phyloP scores from a whole-genome alignment of 2,113 vertebrate species.

The Bambusicola thoracicus region DNA sequence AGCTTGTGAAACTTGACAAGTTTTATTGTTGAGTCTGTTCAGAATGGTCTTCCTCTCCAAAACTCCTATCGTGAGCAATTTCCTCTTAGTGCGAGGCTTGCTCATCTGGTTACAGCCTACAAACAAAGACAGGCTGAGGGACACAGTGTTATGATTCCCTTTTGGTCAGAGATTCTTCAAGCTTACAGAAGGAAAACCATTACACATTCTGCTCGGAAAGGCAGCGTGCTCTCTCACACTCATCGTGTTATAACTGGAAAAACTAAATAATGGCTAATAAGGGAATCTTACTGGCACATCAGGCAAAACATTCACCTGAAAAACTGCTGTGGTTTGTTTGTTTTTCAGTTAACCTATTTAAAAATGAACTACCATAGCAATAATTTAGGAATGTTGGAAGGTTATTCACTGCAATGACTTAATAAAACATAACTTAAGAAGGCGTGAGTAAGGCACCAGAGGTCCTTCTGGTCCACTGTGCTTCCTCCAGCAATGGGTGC shows the following conservation, averaged over 20 bases:
- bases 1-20: not conserved
- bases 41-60: not conserved
- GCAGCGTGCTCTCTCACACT: not conserved
- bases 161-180: not conserved
- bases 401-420: not conserved
- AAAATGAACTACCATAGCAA: not conserved
- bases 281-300: not conserved
- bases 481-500: not conserved
- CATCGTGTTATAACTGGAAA: not conserved
- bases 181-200: not conserved
- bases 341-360: not conserved
- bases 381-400: not conserved
- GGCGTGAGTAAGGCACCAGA: not conserved
- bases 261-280: not conserved
- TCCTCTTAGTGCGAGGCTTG: not conserved
- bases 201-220: not conserved
- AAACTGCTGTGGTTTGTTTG: not conserved
- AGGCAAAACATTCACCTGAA: slow-evolving; percentile 21
- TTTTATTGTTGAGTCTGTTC: not conserved
- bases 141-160: not conserved
- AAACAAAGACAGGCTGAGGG: not conserved
- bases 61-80: not conserved
- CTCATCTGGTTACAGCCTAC: not conserved
- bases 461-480: not conserved
- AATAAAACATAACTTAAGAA: not conserved